These are phyloP conservation scores for Sesamia inferens DNA, from an alignment of 2,888 invertebrate species.

Conservation along the genomic window DNA sequence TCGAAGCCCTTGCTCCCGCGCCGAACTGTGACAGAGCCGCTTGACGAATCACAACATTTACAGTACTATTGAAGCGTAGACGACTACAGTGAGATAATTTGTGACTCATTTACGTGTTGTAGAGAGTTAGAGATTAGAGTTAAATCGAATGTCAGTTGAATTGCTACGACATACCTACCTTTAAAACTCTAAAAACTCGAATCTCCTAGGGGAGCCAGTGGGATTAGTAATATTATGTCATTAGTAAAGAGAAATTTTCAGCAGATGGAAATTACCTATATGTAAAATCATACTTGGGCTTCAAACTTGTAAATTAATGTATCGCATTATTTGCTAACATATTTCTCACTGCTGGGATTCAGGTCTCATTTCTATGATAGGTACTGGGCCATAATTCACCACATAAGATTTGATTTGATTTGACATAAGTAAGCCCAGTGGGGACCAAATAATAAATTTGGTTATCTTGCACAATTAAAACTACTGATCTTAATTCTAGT, in stretches of 20 bases:
- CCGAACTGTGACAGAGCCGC: constrained; percentile 15
- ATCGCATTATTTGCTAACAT: neutral
- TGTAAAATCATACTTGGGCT: neutral
- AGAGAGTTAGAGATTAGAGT: neutral
- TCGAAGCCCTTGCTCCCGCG: neutral
- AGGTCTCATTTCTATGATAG: neutral
- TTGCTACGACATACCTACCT: neutral
- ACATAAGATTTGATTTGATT: too few species aligned
- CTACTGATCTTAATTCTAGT: too few species aligned
- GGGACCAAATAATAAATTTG: neutral
- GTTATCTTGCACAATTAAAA: neutral
- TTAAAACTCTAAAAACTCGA: too few species aligned
- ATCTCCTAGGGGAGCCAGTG: neutral
- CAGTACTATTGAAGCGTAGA: neutral
- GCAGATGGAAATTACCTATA: neutral
- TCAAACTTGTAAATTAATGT: neutral
- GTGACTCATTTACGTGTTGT: neutral
- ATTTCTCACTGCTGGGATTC: neutral
- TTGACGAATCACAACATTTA: constrained; percentile 1
- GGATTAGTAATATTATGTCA: neutral
- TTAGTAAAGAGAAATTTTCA: too few species aligned
- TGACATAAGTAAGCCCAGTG: too few species aligned
- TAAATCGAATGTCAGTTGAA: neutral
- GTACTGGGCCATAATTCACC: neutral
- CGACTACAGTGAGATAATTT: neutral